A percentile compares a stretch with the other conserved stretches of the same genome.
phyloP scores from a whole-genome alignment of 2,113 vertebrate genomes.

The Nannospalax galili region DNA sequence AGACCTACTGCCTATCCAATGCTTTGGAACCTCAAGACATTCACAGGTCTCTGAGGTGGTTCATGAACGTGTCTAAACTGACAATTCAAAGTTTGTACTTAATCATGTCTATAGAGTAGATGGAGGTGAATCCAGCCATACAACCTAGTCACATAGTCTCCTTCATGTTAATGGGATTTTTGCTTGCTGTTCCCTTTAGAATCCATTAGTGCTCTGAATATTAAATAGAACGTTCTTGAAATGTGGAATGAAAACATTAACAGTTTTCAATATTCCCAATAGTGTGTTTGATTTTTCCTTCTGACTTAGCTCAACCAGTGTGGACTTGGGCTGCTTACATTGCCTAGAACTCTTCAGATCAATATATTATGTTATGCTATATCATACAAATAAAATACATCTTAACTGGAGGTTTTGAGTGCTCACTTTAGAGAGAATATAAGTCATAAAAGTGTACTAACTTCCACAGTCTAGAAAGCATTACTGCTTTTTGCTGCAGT shows the following conservation, averaged over 20 bases:
- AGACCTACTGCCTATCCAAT: neutral
- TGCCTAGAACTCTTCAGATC: neutral
- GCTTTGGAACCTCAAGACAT: neutral
- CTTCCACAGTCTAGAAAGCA: neutral
- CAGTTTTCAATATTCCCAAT: neutral
- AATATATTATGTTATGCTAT: neutral
- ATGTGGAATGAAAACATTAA: neutral
- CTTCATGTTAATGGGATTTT: neutral
- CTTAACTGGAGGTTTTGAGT: conserved; percentile 5
- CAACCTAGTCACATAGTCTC: neutral
- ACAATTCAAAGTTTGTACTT: conserved; percentile 9
- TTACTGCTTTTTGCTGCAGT: neutral
- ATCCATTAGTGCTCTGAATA: neutral
- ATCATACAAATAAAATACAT: conserved; percentile 23
- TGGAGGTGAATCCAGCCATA: neutral
- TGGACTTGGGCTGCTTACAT: neutral
- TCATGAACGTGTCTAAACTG: neutral
- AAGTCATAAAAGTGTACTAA: conserved; percentile 1
- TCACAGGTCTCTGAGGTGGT: neutral
- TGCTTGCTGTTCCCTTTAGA: neutral
- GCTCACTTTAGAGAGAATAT: conserved; percentile 39
- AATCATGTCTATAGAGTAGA: neutral
- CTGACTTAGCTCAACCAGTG: neutral
- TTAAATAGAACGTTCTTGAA: neutral
- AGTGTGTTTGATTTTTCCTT: neutral